A percentile compares a stretch with the other conserved stretches of the same genome.
Evolutionary conservation across 2,888 invertebrate species (phyloP).

Genomic region (Sphinx pinastri): DNA sequence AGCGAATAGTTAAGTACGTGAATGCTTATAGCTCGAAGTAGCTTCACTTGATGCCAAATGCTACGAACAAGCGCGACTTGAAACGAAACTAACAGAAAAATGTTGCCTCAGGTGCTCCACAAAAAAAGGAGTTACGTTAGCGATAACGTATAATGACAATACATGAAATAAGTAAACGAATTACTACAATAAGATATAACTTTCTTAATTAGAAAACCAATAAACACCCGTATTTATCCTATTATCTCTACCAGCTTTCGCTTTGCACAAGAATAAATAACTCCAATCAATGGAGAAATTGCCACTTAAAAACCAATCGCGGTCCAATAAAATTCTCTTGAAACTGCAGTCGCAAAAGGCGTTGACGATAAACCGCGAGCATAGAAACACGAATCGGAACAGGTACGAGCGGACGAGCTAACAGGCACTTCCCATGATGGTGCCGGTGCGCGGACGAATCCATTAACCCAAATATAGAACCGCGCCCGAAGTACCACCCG

Average conservation of each 20-base stretch:
- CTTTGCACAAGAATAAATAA: background rate
- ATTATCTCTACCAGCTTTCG: background rate
- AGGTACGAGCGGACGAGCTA: conserved; percentile 55
- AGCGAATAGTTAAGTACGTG: background rate
- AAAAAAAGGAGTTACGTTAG: no score
- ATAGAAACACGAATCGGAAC: conserved; percentile 52
- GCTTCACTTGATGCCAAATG: background rate
- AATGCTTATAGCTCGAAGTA: background rate
- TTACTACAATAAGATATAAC: no score
- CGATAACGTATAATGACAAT: no score
- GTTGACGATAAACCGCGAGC: background rate
- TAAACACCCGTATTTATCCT: no score
- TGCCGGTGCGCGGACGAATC: conserved; percentile 78
- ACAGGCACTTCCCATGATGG: conserved; percentile 80
- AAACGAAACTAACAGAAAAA: no score
- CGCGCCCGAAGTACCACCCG: conserved; percentile 70
- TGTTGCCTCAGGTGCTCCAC: no score
- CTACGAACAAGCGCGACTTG: no score
- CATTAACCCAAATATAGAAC: conserved; percentile 84
- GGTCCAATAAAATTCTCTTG: conserved; percentile 1
- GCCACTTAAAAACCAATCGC: background rate
- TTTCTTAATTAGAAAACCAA: no score
- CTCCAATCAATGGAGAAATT: background rate
- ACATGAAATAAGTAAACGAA: no score
- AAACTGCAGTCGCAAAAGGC: conserved; percentile 41